Conservation (phyloP, 2,888 invertebrate species). For the Tetrapedia diversipes region DNA sequence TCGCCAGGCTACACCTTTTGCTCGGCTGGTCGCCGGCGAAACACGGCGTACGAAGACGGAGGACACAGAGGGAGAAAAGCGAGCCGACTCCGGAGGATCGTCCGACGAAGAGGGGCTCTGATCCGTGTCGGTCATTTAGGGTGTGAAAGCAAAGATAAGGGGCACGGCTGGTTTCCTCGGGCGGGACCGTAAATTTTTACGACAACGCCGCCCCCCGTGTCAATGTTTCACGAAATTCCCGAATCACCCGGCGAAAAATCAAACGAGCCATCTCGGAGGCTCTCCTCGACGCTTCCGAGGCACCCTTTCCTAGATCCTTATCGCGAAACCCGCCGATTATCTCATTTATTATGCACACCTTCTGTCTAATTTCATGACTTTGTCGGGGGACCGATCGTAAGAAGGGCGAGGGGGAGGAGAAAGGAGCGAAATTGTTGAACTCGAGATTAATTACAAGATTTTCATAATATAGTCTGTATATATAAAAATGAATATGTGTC, state of each 20-base stretch:
- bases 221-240: slow-evolving; percentile 68
- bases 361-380: slow-evolving; percentile 24
- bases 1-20: slow-evolving; percentile 42
- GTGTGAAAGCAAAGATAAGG: slow-evolving; percentile 71
- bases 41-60: slow-evolving; percentile 25
- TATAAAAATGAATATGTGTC: too few relatives aligned
- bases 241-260: slow-evolving; percentile 56
- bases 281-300: slow-evolving; percentile 29
- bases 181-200: slow-evolving; percentile 68
- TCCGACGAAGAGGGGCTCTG: slow-evolving; percentile 57
- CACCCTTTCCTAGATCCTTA: slow-evolving; percentile 34
- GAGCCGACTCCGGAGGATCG: slow-evolving; percentile 63
- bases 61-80: slow-evolving; percentile 5
- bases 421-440: not conserved
- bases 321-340: slow-evolving; percentile 52
- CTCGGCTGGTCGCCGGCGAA: slow-evolving; percentile 32
- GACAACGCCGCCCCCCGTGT: slow-evolving; percentile 64
- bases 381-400: not conserved
- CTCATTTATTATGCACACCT: slow-evolving; percentile 48
- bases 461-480: too few relatives aligned
- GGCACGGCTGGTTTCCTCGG: slow-evolving; percentile 33
- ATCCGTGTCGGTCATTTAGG: slow-evolving; percentile 71
- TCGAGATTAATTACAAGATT: too few relatives aligned
- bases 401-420: not conserved
- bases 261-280: slow-evolving; percentile 46